Evolutionary conservation across 2,888 invertebrate species (phyloP), one percentile per base, ranked within the genome.

Genomic region (Drosophila recens): DNA sequence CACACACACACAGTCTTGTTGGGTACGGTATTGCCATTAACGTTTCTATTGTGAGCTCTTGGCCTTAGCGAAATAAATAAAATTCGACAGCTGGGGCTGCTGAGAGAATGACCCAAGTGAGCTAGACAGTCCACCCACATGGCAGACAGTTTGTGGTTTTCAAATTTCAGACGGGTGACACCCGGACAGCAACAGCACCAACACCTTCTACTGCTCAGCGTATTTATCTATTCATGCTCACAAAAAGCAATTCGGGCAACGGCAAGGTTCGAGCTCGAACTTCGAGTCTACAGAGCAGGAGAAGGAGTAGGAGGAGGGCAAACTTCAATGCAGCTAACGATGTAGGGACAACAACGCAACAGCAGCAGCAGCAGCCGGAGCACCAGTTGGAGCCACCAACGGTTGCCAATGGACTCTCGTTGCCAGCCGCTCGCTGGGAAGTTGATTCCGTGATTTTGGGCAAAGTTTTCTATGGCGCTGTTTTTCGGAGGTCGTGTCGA

Each of bases 311-410:
- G 20, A 33, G 27, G 27, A 17, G 33, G 59, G 23, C 57, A 58
- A 84, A 81, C 89, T 86, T 86, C 84, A 84, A 86, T 86, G 85
- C 85, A 89, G 82, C 89, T 87, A 86, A 89, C 87, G 87, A 86
- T 76, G 87, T 81, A 74, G 85, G 70, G 71, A 70, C 80, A 77
- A 82, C 67, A 73, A 68, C 74, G 38, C 48, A 48, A 42, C 23
- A 65, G 67, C 58, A 23, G 23, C 3, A 64, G 38, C 58, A 49
- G 15, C 42, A 23, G 53, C 43, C 23, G n/a, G 45, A 69, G 38
- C 58, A 53, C 13, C 46, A 23, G 53, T 38, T 23, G n/a, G 45
- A 69, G 54, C 34, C 57, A 53, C 57, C 33, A 71, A 53, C 54
- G 52, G 70, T 69, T 72, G 49, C 82, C 80, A 80, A 83, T 86